phyloP scores from a whole-genome alignment of 2,113 vertebrate species.

The Bubo blakistoni region DNA sequence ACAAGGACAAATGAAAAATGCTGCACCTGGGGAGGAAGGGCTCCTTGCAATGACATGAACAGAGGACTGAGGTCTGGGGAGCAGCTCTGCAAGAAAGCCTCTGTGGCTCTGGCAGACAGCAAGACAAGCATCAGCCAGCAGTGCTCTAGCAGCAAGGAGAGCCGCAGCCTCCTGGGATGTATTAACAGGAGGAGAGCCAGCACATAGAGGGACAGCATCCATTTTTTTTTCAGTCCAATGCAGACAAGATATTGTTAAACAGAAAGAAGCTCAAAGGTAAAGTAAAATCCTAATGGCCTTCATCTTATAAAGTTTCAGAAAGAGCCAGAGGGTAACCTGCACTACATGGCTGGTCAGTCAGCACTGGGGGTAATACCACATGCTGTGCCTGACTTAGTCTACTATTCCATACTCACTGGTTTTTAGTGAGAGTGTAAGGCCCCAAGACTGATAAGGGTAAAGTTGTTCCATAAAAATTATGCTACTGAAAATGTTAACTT shows the following conservation, averaged over 20 bases:
- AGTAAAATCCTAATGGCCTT: not conserved
- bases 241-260: not conserved
- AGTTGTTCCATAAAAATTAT: not conserved
- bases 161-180: not conserved
- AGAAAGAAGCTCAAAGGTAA: not conserved
- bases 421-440: not conserved
- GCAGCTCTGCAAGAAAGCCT: not conserved
- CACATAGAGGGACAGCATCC: fast-evolving
- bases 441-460: not conserved
- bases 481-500: not conserved
- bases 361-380: not conserved
- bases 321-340: not conserved
- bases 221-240: not conserved
- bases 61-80: not conserved
- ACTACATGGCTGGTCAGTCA: not conserved
- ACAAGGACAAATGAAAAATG: not conserved
- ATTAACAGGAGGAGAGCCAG: not conserved
- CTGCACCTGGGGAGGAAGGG: not conserved
- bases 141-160: not conserved
- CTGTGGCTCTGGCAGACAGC: not conserved
- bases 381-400: not conserved
- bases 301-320: not conserved
- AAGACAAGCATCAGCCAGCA: not conserved
- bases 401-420: not conserved
- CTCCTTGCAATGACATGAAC: not conserved